These are phyloP conservation scores for Pyxicephalus adspersus DNA, from an alignment of 2,113 vertebrate genomes.

Conservation along the genomic window DNA sequence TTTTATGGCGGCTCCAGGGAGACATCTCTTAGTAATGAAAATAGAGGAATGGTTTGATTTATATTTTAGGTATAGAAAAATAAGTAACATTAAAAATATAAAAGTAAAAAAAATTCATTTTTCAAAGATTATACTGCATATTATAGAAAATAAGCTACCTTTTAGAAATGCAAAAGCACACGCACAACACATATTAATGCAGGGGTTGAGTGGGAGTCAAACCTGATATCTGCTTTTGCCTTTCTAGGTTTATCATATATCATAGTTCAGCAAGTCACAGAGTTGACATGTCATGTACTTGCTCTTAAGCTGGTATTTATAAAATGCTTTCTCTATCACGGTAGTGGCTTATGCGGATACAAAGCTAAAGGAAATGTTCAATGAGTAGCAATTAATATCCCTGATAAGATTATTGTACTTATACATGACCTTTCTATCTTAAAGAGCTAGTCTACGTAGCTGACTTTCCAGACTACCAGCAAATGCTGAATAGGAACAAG, in stretches of 20 bases:
- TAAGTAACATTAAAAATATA: too few relatives aligned
- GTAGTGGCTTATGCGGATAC: slow-evolving; percentile 55
- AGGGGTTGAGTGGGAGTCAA: slow-evolving; percentile 39
- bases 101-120: too few relatives aligned
- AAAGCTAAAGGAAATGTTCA: slow-evolving; percentile 59
- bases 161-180: background rate
- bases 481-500: slow-evolving; percentile 29
- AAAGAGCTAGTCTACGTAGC: slow-evolving; percentile 17
- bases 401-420: slow-evolving; percentile 45
- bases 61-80: too few relatives aligned
- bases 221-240: background rate
- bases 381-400: slow-evolving; percentile 46
- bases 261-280: slow-evolving; percentile 52
- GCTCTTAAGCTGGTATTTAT: slow-evolving; percentile 64
- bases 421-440: slow-evolving; percentile 49
- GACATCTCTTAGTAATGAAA: too few relatives aligned
- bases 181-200: background rate
- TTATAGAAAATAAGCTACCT: too few relatives aligned
- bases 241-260: slow-evolving; percentile 48
- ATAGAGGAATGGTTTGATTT: too few relatives aligned
- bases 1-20: too few relatives aligned
- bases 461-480: slow-evolving; percentile 22
- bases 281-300: slow-evolving; percentile 57
- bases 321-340: slow-evolving; percentile 61
- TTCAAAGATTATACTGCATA: too few relatives aligned